Base-by-base conservation (phyloP, 1,140 invertebrate species). In the Adelges cooleyi region DNA sequence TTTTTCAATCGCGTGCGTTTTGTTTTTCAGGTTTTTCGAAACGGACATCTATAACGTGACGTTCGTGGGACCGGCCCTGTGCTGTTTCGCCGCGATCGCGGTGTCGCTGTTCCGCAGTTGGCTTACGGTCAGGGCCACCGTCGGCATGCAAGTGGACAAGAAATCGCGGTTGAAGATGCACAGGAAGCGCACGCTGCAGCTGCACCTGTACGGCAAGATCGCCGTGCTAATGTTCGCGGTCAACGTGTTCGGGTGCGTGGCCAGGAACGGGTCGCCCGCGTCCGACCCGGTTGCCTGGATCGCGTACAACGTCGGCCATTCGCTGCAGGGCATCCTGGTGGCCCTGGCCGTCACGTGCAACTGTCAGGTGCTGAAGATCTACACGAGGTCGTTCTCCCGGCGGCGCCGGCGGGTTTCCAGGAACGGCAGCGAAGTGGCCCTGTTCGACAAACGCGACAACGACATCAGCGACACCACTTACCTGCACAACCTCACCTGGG, bases 321-420 rank as follows among this genome's bases (percentile, higher is more conserved):
- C 71, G 9, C 71, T 79, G 69, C 78, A 84, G 75, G 83, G 83
- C 23, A 77, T 84, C 38, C 74, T 81, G 29, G 78, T 84, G 10
- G 79, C 83, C 3, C 72, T 84, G 66, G 77, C 81, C 54, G 82
- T 84, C 54, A 82, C 82, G 8, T 84, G 83, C 72, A 84, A 84
- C 72, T 83, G 81, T 33, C 66, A 67, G 23, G 54, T 62, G 23
- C 36, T 67, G 20, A 67, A 67, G 38, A 59, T 68, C 40, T 68
- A 68, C 65, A 65, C 67, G 20, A 53, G 51, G 27, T 68, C 67
- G 18, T 66, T 68, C 40, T 0, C 51, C 2, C 40, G 65, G 22
- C 48, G 62, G 42, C 51, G 52, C 2, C 40, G 40, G 5, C 40
- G n/a, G 15, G 3, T 8, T 8, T 4, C 56, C 4, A 22, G 56